These are phyloP conservation scores for Mobula birostris DNA, from an alignment of 2,113 vertebrate species.

Conservation along the genomic window DNA sequence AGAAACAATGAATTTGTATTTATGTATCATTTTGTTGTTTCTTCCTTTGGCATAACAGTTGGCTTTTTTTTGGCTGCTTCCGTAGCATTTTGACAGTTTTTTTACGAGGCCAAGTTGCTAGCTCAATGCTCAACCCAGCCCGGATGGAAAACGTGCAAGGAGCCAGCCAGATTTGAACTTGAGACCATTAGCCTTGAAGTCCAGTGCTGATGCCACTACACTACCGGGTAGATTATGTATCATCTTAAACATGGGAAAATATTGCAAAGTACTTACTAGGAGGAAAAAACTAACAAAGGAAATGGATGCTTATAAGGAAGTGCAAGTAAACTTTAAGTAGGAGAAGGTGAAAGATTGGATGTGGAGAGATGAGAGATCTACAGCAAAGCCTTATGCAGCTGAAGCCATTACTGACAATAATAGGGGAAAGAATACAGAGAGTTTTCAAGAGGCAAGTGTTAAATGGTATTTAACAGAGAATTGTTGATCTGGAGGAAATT, in stretches of 20 bases:
- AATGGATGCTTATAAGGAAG: not conserved
- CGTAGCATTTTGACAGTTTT: too few species aligned
- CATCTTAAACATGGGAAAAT: not conserved
- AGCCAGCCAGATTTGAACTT: too few species aligned
- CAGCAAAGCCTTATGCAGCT: not conserved
- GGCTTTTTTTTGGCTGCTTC: too few species aligned
- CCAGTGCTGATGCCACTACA: too few species aligned
- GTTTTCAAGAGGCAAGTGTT: not conserved
- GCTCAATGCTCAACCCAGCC: too few species aligned
- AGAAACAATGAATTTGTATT: not conserved
- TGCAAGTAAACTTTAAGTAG: not conserved
- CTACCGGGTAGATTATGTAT: too few species aligned
- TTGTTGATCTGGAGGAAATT: too few species aligned
- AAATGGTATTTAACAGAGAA: too few species aligned
- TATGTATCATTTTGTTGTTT: not conserved
- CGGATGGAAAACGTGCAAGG: too few species aligned
- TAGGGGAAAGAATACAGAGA: not conserved
- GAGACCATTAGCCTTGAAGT: too few species aligned
- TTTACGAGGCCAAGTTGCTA: too few species aligned
- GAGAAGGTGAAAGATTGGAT: not conserved
- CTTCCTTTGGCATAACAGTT: too few species aligned
- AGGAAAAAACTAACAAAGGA: not conserved
- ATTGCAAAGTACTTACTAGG: not conserved
- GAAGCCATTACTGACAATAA: not conserved
- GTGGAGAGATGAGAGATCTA: not conserved